Evolutionary conservation across 2,888 invertebrate species (phyloP), one percentile per base, ranked within the genome.

Genomic region (Spodoptera exigua): DNA sequence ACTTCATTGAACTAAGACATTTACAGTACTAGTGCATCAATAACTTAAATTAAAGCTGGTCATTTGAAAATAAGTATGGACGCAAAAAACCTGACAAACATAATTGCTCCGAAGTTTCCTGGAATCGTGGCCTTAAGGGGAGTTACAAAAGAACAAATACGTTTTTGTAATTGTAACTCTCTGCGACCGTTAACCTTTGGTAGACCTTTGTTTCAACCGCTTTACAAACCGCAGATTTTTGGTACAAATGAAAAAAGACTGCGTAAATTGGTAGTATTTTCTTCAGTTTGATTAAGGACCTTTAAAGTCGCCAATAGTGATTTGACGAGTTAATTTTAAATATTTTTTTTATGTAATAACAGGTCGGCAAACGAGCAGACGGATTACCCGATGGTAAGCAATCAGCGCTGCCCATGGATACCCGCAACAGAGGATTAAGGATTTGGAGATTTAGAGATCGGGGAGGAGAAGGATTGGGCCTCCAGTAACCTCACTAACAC

Each of bases 121-220:
- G 27, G 35, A 58, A 68, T 35, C 41, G 53, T 51, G 51, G 21
- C 18, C 35, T 44, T 17, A 32, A 39, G 34, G n/a, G 32, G 69
- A 45, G 67, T 60, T 71, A 63, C 55, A 46, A 58, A 63, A 58
- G 62, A 61, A 61, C 56, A 47, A 70, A 41, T 45, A 56, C 62
- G 67, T 76, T 72, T 71, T 71, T 73, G 70, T 74, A 80, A 81
- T 78, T 81, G 73, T 75, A 56, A 54, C 66, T 68, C 70, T 69
- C 76, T 78, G 60, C 59, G 60, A 64, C 62, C 64, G 57, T 76
- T 65, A 66, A 62, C 61, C 73, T 63, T 27, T 36, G 51, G 51
- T 44, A 53, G 39, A 59, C 58, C 76, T 72, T 80, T 76, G 74
- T 76, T 77, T 49, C 60, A 62, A 69, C 68, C 68, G 61, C 74